phyloP scores from a whole-genome alignment of 2,888 invertebrate species.

The Drosophila anomalata region DNA sequence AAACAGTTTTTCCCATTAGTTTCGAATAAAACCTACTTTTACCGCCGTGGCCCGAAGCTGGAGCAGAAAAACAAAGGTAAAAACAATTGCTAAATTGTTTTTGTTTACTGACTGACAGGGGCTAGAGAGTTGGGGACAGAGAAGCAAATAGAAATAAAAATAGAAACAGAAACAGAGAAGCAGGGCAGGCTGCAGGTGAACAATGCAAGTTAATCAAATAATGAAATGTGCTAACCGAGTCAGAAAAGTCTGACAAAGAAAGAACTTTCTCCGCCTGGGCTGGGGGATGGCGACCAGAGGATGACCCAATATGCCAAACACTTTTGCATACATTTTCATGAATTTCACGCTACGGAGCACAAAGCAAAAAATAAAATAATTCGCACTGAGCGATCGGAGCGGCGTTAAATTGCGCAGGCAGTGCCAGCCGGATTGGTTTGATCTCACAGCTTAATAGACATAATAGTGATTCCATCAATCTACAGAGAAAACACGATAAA shows the following conservation, averaged over 20 bases:
- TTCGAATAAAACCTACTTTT: conserved; percentile 73
- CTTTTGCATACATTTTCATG: conserved; percentile 77
- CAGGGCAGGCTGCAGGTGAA: conserved; percentile 55
- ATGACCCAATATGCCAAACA: conserved; percentile 72
- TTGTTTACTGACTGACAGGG: conserved; percentile 54
- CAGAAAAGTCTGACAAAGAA: conserved; percentile 55
- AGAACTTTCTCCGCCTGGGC: conserved; percentile 68
- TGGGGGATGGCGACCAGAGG: conserved; percentile 29
- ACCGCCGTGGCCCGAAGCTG: conserved; percentile 45
- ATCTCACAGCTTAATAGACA: conserved; percentile 7
- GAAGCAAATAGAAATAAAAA: conserved; percentile 2
- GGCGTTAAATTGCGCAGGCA: conserved; percentile 67
- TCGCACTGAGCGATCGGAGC: conserved; percentile 62
- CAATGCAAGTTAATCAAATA: conserved; percentile 78
- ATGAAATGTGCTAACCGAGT: conserved; percentile 66
- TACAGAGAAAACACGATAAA: background rate
- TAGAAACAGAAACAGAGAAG: conserved; percentile 26
- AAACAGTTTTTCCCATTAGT: conserved; percentile 69
- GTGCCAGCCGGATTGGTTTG: conserved; percentile 18
- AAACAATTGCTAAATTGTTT: conserved; percentile 64
- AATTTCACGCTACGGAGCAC: conserved; percentile 65
- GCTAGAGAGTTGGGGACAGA: conserved; percentile 9
- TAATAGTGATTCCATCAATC: conserved; percentile 1
- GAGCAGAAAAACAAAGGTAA: conserved; percentile 41
- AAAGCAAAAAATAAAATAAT: conserved; percentile 56